Conservation (phyloP, 1,140 invertebrate genomes). For the Neelides sp. region DNA sequence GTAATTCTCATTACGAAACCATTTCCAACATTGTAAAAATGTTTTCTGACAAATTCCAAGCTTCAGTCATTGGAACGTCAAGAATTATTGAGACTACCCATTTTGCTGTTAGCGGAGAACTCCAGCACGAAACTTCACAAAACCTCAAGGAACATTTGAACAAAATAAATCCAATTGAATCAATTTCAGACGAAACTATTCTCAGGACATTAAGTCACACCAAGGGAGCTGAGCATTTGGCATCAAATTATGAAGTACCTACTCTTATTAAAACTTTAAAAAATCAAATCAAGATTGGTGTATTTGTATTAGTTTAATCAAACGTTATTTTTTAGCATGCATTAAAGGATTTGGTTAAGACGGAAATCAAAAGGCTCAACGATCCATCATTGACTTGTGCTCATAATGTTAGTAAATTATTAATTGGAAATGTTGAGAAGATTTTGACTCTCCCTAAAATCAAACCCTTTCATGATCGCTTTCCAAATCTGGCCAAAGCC, state of each 20-base stretch:
- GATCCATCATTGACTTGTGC: constrained; percentile 94
- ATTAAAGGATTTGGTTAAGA: constrained; percentile 81
- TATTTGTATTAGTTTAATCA: too few relatives aligned
- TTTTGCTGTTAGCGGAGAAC: constrained; percentile 93
- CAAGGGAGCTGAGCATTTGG: constrained; percentile 82
- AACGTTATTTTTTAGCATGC: constrained; percentile 39
- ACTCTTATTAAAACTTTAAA: not conserved
- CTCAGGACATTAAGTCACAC: constrained; percentile 94
- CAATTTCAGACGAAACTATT: constrained; percentile 84
- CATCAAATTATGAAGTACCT: constrained; percentile 91
- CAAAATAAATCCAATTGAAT: constrained; percentile 81
- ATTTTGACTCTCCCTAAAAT: constrained; percentile 66
- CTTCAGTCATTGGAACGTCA: constrained; percentile 93
- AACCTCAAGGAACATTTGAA: constrained; percentile 85
- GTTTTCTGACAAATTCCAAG: constrained; percentile 93
- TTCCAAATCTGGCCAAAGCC: constrained; percentile 88
- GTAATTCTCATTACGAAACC: constrained; percentile 78
- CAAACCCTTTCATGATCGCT: constrained; percentile 96
- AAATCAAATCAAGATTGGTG: too few relatives aligned
- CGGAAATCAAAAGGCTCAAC: constrained; percentile 86
- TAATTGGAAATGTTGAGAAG: constrained; percentile 96
- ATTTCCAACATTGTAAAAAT: constrained; percentile 95
- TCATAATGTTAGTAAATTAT: constrained; percentile 94
- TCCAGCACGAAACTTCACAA: constrained; percentile 98
- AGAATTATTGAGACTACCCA: constrained; percentile 95